Conservation (phyloP, 2,888 invertebrate species). For the Subacronicta megacephala region DNA sequence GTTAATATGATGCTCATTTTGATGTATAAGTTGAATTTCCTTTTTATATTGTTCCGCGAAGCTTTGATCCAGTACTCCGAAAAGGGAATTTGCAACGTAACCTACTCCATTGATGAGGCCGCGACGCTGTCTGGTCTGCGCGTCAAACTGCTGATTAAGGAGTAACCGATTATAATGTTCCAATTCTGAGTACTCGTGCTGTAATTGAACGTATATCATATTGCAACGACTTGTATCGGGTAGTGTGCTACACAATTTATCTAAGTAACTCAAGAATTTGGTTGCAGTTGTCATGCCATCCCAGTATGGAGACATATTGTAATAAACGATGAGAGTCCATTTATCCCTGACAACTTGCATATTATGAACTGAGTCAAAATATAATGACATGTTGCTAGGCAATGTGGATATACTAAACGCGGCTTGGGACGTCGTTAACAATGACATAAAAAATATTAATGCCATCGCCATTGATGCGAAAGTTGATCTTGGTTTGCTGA, state of each 20-base stretch:
- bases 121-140: conserved; percentile 13
- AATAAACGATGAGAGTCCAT: conserved; percentile 13
- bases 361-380: conserved; percentile 5
- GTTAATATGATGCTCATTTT: conserved; percentile 8
- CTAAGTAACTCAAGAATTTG: conserved; percentile 2
- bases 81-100: conserved; percentile 8
- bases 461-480: background rate
- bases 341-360: conserved; percentile 11
- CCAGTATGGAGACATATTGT: conserved; percentile 13
- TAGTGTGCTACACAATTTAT: background rate
- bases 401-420: conserved; percentile 5
- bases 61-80: conserved; percentile 14
- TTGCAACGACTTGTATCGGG: background rate
- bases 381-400: conserved; percentile 6
- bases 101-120: conserved; percentile 14
- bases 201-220: conserved; percentile 8
- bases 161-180: background rate
- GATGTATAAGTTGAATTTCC: conserved; percentile 10
- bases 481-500: background rate
- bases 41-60: conserved; percentile 13
- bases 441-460: conserved; percentile 5
- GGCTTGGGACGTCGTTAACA: conserved; percentile 1
- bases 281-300: conserved; percentile 3
- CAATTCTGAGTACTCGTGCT: conserved; percentile 1
- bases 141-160: conserved; percentile 7